Base-by-base conservation (phyloP, 2,888 invertebrate genomes). In the Pachymerium ferrugineum region DNA sequence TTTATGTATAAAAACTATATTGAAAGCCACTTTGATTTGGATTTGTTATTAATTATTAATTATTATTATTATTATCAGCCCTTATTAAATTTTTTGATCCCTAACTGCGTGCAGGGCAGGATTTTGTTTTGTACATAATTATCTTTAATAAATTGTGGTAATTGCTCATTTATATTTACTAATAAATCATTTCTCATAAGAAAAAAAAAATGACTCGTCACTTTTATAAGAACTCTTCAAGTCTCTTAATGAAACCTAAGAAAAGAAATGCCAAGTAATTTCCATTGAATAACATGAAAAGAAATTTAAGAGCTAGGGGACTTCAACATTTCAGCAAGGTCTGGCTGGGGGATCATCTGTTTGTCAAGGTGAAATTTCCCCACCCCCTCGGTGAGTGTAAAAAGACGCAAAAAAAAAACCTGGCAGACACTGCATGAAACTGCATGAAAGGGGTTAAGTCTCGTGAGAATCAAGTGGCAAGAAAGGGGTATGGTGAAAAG, bases 401-500 rank as follows among this genome's bases (percentile, higher is more conserved):
- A n/a, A 38, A 38, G 8, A 6, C 12, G 38, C 12, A n/a, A 4
- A 6, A 38, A 38, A 38, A 38, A 38, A 38, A 38, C 38, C 38
- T 38, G 38, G 38, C 38, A 38, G 38, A n/a, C 38, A 38, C n/a
- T n/a, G n/a, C n/a, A n/a, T n/a, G n/a, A n/a, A n/a, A 38, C 12
- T 38, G 38, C 38, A 38, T n/a, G n/a, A n/a, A 38, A 38, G 47
- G 47, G 47, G 19, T 47, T 19, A 47, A 47, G 47, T 47, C 47
- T 47, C 47, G 47, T 47, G 47, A 47, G 47, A 47, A 47, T 47
- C 38, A 38, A 38, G n/a, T n/a, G 38, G 12, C 12, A n/a, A n/a
- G 38, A 47, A 47, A 47, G 47, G 47, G 47, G 47, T 47, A 47
- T n/a, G n/a, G n/a, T n/a, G n/a, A n/a, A n/a, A n/a, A n/a, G n/a